phyloP scores from a whole-genome alignment of 2,113 vertebrate species.

The Callithrix jacchus region DNA sequence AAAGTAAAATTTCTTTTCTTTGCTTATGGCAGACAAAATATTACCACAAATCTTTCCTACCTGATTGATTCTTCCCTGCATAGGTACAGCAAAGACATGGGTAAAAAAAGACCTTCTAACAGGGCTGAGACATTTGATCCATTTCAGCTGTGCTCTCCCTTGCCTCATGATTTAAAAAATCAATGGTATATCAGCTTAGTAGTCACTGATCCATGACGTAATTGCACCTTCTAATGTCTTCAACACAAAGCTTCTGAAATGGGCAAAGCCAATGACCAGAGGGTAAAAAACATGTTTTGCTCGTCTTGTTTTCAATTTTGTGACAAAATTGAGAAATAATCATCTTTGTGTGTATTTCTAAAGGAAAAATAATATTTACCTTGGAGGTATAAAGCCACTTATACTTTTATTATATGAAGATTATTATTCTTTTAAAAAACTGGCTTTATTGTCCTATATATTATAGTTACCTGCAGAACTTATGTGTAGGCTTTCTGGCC shows the following conservation, averaged over 20 bases:
- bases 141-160: constrained; percentile 49
- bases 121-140: constrained; percentile 59
- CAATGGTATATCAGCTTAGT: constrained; percentile 53
- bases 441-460: background rate
- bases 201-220: constrained; percentile 55
- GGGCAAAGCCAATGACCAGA: constrained; percentile 30
- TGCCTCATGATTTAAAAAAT: constrained; percentile 61
- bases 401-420: background rate
- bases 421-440: background rate
- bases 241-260: constrained; percentile 67
- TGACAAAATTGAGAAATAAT: constrained; percentile 48
- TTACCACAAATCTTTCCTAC: background rate
- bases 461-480: background rate
- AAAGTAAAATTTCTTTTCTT: background rate
- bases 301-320: background rate
- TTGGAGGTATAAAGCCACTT: background rate
- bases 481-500: background rate
- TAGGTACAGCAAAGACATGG: background rate
- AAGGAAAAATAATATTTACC: constrained; percentile 42
- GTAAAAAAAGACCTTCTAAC: background rate
- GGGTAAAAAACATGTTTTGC: constrained; percentile 23
- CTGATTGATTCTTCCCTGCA: background rate
- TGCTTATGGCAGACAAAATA: background rate
- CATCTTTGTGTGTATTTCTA: constrained; percentile 45
- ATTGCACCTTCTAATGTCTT: constrained; percentile 68